Percentiles rank a stretch among this genome's conserved stretches.
These are phyloP conservation scores for Periparus ater DNA, from an alignment of 2,797 vertebrate species.

Conservation along the genomic window DNA sequence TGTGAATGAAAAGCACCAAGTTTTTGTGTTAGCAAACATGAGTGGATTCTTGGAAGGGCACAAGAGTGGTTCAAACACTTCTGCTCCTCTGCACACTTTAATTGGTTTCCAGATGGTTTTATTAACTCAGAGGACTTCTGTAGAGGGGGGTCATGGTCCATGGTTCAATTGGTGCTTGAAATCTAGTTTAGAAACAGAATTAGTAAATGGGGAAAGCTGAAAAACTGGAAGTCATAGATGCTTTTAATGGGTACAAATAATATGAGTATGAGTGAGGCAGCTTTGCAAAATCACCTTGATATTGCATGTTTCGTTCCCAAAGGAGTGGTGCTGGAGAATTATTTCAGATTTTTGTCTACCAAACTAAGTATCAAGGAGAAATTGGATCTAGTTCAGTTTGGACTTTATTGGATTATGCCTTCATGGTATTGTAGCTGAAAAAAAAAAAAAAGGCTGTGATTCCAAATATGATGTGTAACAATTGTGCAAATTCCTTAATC, in stretches of 20 bases:
- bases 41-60: not conserved
- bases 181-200: not conserved
- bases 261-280: not conserved
- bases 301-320: not conserved
- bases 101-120: not conserved
- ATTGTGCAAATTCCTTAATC: constrained; percentile 51
- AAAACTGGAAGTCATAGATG: not conserved
- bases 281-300: not conserved
- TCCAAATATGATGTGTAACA: constrained; percentile 21
- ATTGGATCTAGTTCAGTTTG: constrained; percentile 6
- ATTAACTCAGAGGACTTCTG: not conserved
- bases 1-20: not conserved
- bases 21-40: not conserved
- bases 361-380: not conserved
- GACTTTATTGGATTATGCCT: not conserved
- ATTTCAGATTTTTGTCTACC: not conserved
- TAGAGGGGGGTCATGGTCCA: not conserved
- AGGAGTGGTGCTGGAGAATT: not conserved
- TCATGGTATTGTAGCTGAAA: constrained; percentile 13
- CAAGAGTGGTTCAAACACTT: not conserved
- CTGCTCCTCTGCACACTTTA: not conserved
- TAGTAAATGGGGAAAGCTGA: not conserved
- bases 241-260: not conserved
- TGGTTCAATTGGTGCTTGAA: not conserved
- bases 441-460: constrained; percentile 26